Percentiles rank a stretch among this genome's conserved stretches.
These are phyloP conservation scores for Pocillopora verrucosa DNA, from an alignment of 64 coral and sea anemone genomes.

Conservation along the genomic window DNA sequence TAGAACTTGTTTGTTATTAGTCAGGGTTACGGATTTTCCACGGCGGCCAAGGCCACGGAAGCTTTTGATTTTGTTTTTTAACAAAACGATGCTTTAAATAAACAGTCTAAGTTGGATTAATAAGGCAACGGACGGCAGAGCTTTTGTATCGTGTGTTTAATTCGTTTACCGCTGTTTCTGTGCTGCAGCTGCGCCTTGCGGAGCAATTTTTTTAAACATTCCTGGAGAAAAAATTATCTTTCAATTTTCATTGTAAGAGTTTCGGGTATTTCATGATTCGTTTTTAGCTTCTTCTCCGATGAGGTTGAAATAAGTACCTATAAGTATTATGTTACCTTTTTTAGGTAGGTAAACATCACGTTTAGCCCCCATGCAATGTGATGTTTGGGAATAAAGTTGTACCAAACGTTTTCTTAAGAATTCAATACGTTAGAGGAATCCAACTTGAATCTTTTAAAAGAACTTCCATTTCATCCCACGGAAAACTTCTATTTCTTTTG, in stretches of 20 bases:
- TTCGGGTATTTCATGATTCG: not conserved
- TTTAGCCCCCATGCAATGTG: no score
- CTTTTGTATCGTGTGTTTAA: not conserved
- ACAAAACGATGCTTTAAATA: no score
- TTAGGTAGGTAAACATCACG: no score
- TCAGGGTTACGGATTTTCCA: not conserved
- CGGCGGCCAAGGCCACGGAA: conserved; percentile 20
- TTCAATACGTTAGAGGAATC: no score
- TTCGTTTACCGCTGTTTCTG: not conserved
- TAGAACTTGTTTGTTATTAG: conserved; percentile 8
- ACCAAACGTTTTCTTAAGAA: no score
- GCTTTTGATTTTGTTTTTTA: not conserved
- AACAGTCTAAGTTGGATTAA: not conserved
- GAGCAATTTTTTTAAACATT: not conserved
- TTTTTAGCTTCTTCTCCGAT: not conserved
- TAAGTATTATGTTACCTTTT: no score
- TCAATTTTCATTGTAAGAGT: not conserved
- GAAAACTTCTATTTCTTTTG: no score
- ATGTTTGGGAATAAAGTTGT: no score
- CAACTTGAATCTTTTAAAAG: no score
- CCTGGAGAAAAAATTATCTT: not conserved
- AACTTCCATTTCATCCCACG: no score
- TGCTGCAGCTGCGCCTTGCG: not conserved
- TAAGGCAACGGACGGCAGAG: not conserved
- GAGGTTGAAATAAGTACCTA: no score